Conservation (phyloP, 92 coral and sea anemone genomes). For the Parazoanthus atlanticus region DNA sequence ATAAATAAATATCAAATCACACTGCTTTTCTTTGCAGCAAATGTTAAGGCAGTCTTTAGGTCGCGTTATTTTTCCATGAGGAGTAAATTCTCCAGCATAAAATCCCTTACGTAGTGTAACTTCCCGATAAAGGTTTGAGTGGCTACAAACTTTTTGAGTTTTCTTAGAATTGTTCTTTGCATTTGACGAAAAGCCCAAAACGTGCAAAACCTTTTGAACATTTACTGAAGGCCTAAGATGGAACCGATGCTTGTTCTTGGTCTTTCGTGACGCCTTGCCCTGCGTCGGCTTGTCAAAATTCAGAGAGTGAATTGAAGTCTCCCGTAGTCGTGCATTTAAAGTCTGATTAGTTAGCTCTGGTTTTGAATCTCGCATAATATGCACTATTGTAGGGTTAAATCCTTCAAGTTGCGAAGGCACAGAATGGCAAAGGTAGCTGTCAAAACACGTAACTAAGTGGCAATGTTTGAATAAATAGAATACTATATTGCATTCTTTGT, state of each 20-base stretch:
- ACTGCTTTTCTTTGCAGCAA: slow-evolving; percentile 78
- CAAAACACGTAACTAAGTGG: slow-evolving; percentile 85
- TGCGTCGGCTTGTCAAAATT: neutral
- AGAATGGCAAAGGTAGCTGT: slow-evolving; percentile 80
- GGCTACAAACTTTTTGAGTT: slow-evolving; percentile 53
- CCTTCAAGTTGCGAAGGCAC: slow-evolving; percentile 84
- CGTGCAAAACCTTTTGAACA: slow-evolving; percentile 54
- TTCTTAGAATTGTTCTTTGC: slow-evolving; percentile 4
- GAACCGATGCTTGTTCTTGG: neutral
- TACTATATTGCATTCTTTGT: slow-evolving; percentile 80
- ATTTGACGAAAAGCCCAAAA: slow-evolving; percentile 48
- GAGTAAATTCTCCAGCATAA: slow-evolving; percentile 80
- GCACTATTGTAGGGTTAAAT: slow-evolving; percentile 83
- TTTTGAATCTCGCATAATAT: slow-evolving; percentile 44
- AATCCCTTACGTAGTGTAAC: slow-evolving; percentile 90
- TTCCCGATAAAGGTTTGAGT: slow-evolving; percentile 76
- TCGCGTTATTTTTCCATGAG: slow-evolving; percentile 75
- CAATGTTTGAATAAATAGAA: slow-evolving; percentile 85
- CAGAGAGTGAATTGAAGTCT: neutral
- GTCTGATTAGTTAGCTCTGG: neutral
- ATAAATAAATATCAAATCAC: slow-evolving; percentile 91
- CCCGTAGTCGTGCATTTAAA: neutral
- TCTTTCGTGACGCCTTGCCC: neutral
- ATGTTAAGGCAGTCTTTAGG: slow-evolving; percentile 73
- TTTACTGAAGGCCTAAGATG: slow-evolving; percentile 34